A percentile compares a stretch with the other conserved stretches of the same genome.
Evolutionary conservation across 1,140 invertebrate species (phyloP).

Genomic region (Leptopilina boulardi): DNA sequence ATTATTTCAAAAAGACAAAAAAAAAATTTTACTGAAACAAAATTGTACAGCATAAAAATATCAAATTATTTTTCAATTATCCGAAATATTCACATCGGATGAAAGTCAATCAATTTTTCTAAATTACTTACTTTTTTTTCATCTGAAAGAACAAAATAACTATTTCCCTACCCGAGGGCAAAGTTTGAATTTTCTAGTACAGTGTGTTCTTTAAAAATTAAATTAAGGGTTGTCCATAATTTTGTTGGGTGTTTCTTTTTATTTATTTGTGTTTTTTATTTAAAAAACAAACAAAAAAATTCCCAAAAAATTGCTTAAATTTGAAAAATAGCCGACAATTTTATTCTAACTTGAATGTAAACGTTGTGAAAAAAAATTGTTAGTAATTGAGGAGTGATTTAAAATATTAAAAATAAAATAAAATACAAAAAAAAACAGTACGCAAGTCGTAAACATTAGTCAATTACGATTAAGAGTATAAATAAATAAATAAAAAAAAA

Average conservation of each 20-base stretch:
- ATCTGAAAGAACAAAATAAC: not conserved
- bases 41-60: no score
- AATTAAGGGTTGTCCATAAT: slow-evolving; percentile 75
- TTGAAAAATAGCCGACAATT: not conserved
- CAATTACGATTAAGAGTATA: slow-evolving; percentile 70
- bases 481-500: slow-evolving; percentile 58
- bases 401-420: no score
- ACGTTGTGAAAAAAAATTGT: not conserved
- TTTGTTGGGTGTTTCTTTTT: slow-evolving; percentile 60
- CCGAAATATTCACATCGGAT: no score
- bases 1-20: no score
- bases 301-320: not conserved
- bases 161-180: slow-evolving; percentile 1
- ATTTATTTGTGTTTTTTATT: slow-evolving; percentile 49
- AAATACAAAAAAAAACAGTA: slow-evolving; percentile 38
- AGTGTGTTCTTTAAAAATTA: slow-evolving; percentile 13
- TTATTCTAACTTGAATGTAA: not conserved
- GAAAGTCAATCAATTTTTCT: no score
- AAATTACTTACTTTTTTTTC: not conserved
- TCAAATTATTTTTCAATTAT: no score
- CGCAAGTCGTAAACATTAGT: slow-evolving; percentile 70
- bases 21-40: no score
- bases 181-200: slow-evolving; percentile 7
- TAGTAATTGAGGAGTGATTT: slow-evolving; percentile 6
- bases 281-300: not conserved